These are phyloP conservation scores for Lasioglossum albipes DNA, from an alignment of 1,140 invertebrate species.

Conservation along the genomic window DNA sequence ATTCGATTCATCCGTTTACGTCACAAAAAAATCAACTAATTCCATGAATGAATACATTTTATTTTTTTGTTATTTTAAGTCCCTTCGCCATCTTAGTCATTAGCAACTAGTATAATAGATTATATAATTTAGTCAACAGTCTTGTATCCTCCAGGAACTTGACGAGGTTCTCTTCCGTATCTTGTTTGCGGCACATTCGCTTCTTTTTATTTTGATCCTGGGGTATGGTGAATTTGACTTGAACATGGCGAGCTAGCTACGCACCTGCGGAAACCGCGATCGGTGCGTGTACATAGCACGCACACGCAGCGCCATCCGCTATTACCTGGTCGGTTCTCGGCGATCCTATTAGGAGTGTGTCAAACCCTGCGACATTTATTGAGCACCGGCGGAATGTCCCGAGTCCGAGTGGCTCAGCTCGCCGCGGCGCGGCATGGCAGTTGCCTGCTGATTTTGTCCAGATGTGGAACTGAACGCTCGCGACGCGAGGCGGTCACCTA, in stretches of 20 bases:
- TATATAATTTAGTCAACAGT: no score
- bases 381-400: conserved; percentile 58
- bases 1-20: no score
- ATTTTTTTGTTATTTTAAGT: no score
- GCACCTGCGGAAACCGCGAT: background rate
- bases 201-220: no score
- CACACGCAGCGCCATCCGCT: background rate
- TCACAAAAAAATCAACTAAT: no score
- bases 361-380: conserved; percentile 67
- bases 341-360: conserved; percentile 62
- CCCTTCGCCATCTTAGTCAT: no score
- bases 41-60: no score
- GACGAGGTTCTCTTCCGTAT: no score
- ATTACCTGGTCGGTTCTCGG: conserved; percentile 7
- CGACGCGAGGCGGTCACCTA: conserved; percentile 42
- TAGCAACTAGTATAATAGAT: no score
- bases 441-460: conserved; percentile 60
- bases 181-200: no score
- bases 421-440: background rate
- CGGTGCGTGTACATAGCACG: background rate
- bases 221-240: no score
- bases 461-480: conserved; percentile 48
- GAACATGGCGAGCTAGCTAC: conserved; percentile 3
- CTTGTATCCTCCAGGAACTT: no score
- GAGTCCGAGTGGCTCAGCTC: conserved; percentile 15